phyloP scores from a whole-genome alignment of 2,797 vertebrate genomes.

The Acanthurus tractus region DNA sequence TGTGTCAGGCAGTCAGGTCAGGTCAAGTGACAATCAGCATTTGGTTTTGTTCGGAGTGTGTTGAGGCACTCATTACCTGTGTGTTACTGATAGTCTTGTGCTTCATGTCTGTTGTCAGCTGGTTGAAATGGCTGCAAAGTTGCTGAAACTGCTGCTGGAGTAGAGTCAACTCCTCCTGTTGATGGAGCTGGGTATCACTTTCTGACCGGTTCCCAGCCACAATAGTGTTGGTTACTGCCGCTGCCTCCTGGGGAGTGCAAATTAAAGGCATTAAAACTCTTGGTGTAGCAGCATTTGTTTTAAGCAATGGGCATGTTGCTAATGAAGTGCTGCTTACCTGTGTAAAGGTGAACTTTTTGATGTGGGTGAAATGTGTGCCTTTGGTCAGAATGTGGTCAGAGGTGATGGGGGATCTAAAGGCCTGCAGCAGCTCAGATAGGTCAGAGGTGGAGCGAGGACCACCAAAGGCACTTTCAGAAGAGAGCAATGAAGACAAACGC shows the following conservation, averaged over 20 bases:
- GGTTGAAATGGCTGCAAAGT: slow-evolving; percentile 83
- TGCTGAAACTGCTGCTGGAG: slow-evolving; percentile 86
- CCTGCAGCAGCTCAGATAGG: slow-evolving; percentile 87
- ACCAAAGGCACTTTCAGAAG: slow-evolving; percentile 69
- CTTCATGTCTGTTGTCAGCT: slow-evolving; percentile 84
- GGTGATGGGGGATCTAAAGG: slow-evolving; percentile 77
- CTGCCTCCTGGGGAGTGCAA: slow-evolving; percentile 77
- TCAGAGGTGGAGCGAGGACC: slow-evolving; percentile 78
- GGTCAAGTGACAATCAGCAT: no score
- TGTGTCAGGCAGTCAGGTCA: no score
- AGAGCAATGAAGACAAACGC: slow-evolving; percentile 74
- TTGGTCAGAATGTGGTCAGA: slow-evolving; percentile 81
- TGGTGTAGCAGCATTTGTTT: background rate
- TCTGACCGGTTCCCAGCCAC: slow-evolving; percentile 78
- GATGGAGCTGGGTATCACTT: slow-evolving; percentile 80
- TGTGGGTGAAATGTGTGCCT: slow-evolving; percentile 92
- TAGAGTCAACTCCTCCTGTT: slow-evolving; percentile 85
- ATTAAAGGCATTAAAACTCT: background rate
- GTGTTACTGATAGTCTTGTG: slow-evolving; percentile 82
- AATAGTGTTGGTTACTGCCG: slow-evolving; percentile 65
- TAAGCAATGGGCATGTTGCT: background rate
- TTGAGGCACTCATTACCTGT: slow-evolving; percentile 80
- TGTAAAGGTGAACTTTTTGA: slow-evolving; percentile 91
- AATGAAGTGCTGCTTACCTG: slow-evolving; percentile 75
- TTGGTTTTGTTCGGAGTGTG: background rate